Evolutionary conservation across 2,888 invertebrate species (phyloP).

Genomic region (Hirtodrosophila trivittata): DNA sequence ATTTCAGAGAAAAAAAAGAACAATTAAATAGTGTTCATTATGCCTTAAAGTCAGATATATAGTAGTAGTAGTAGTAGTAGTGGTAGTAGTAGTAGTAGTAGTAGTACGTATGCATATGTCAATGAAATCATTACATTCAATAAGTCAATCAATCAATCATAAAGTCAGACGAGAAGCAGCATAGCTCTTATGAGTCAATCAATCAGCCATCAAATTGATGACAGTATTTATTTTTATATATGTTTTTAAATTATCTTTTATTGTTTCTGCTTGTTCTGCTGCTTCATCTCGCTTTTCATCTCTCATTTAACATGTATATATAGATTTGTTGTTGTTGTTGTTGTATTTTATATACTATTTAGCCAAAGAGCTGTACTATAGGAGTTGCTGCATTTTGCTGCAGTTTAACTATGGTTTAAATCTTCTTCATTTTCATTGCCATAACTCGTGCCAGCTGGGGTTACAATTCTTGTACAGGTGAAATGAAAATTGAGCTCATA

Average conservation of each 20-base stretch:
- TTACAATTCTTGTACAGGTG: slow-evolving; percentile 74
- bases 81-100: neutral
- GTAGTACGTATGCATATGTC: slow-evolving; percentile 47
- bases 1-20: slow-evolving; percentile 4
- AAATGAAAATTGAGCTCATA: slow-evolving; percentile 61
- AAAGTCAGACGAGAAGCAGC: slow-evolving; percentile 49
- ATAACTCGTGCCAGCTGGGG: slow-evolving; percentile 85
- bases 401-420: slow-evolving; percentile 35
- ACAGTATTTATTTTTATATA: slow-evolving; percentile 27
- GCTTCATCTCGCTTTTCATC: slow-evolving; percentile 6
- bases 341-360: slow-evolving; percentile 5
- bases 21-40: slow-evolving; percentile 48
- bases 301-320: slow-evolving; percentile 25
- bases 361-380: neutral
- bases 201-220: slow-evolving; percentile 58
- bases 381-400: slow-evolving; percentile 43
- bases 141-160: slow-evolving; percentile 67
- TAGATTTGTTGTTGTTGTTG: slow-evolving; percentile 6
- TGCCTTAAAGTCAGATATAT: slow-evolving; percentile 22
- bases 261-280: slow-evolving; percentile 9
- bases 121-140: slow-evolving; percentile 55
- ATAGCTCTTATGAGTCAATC: slow-evolving; percentile 56
- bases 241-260: slow-evolving; percentile 8
- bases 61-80: neutral
- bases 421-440: slow-evolving; percentile 67